A percentile compares a stretch with the other conserved stretches of the same genome.
These are phyloP conservation scores for Grus americana DNA, from an alignment of 2,113 vertebrate species.

Conservation along the genomic window DNA sequence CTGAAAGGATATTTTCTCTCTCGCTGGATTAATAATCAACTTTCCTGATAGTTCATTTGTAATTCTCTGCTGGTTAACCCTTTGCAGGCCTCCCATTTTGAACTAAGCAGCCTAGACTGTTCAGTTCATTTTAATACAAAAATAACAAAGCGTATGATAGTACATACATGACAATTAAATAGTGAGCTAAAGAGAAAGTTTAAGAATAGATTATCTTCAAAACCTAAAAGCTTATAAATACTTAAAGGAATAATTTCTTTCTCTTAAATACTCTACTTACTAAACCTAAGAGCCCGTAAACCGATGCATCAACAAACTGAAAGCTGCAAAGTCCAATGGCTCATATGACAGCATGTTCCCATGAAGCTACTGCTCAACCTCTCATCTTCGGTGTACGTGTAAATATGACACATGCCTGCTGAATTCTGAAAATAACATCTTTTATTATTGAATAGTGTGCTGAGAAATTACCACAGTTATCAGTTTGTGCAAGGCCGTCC, in stretches of 20 bases:
- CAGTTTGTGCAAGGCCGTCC: constrained; percentile 63
- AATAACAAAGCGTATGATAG: background rate
- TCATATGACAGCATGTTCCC: background rate
- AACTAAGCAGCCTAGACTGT: background rate
- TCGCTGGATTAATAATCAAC: constrained; percentile 95
- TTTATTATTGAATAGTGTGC: constrained; percentile 37
- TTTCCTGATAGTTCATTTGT: constrained; percentile 97
- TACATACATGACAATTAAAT: background rate
- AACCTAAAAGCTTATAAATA: background rate
- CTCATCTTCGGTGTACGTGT: background rate
- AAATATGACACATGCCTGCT: background rate
- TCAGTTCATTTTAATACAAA: background rate
- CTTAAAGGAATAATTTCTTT: background rate
- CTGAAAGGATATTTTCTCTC: constrained; percentile 84
- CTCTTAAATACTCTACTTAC: background rate
- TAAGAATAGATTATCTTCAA: background rate
- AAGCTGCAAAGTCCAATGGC: constrained; percentile 31
- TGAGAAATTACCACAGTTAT: constrained; percentile 65
- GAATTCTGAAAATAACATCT: constrained; percentile 47
- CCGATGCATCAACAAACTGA: constrained; percentile 6
- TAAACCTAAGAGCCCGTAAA: constrained; percentile 28
- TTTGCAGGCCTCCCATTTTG: constrained; percentile 70
- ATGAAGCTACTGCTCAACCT: background rate
- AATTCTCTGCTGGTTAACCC: constrained; percentile 98
- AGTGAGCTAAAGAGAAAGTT: background rate